These are phyloP conservation scores for Plectropomus leopardus DNA, from an alignment of 2,113 vertebrate species.

Conservation along the genomic window DNA sequence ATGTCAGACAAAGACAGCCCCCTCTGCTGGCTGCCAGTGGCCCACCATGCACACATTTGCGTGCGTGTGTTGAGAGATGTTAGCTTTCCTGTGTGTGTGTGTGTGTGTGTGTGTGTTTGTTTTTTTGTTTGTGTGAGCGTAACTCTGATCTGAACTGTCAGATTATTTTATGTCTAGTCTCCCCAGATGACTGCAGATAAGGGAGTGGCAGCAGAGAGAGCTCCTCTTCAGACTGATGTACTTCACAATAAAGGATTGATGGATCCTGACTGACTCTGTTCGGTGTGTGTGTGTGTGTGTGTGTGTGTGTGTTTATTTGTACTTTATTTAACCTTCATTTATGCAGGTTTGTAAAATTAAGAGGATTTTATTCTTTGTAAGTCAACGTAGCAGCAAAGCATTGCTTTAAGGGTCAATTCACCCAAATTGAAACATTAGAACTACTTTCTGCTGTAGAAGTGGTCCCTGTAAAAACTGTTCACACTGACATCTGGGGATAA, in stretches of 20 bases:
- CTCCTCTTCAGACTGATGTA: constrained; percentile 50
- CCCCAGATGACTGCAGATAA: constrained; percentile 59
- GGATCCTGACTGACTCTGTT: neutral
- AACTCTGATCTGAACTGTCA: constrained; percentile 62
- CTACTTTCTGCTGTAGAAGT: neutral
- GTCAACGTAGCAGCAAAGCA: neutral
- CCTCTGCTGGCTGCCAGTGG: constrained; percentile 67
- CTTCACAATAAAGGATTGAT: constrained; percentile 24
- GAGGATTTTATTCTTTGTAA: neutral
- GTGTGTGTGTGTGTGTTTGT: constrained; percentile 32
- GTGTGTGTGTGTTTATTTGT: neutral
- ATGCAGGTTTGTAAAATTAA: neutral
- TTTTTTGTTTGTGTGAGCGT: constrained; percentile 27
- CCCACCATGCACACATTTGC: neutral
- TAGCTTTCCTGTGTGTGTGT: neutral
- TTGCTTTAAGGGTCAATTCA: constrained; percentile 14
- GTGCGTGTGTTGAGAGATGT: neutral
- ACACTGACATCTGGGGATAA: neutral
- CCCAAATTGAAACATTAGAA: constrained; percentile 6
- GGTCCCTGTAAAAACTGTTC: neutral
- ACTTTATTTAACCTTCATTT: neutral
- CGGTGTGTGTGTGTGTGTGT: constrained; percentile 18
- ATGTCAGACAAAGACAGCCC: constrained; percentile 67
- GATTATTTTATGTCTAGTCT: constrained; percentile 63
- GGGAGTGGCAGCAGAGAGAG: constrained; percentile 53